Evolutionary conservation across 2,888 invertebrate genomes (phyloP).

Genomic region (Ctena decussata): DNA sequence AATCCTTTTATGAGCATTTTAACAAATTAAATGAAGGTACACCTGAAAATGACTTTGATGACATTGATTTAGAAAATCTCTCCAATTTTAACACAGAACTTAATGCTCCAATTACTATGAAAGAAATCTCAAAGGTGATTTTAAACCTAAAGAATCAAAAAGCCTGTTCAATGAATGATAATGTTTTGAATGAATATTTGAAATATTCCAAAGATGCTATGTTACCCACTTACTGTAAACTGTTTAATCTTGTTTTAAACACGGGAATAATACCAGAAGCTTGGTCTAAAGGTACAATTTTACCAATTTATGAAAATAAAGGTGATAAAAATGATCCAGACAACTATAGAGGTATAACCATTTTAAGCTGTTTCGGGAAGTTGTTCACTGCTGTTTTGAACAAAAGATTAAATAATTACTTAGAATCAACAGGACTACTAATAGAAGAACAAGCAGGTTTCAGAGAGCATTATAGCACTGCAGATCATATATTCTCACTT

Average conservation of each 20-base stretch:
- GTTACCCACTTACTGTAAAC: not conserved
- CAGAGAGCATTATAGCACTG: not conserved
- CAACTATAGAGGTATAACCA: too few relatives aligned
- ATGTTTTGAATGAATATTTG: constrained; percentile 7
- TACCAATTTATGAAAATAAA: not conserved
- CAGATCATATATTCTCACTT: not conserved
- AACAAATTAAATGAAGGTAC: not conserved
- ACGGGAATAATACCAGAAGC: not conserved
- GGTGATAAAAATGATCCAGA: not conserved
- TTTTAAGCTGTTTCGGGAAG: constrained; percentile 5
- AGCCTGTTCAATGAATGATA: not conserved
- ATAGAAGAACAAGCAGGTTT: constrained; percentile 1
- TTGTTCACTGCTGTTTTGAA: not conserved
- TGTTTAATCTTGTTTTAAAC: constrained; percentile 4
- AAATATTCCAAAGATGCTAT: not conserved
- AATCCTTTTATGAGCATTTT: constrained; percentile 8
- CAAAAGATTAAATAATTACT: too few relatives aligned
- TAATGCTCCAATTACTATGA: not conserved
- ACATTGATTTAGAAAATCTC: not conserved
- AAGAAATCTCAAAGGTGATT: not conserved
- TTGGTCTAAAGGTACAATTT: too few relatives aligned
- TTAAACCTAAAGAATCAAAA: not conserved
- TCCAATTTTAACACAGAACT: not conserved
- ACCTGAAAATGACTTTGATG: not conserved
- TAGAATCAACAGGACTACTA: too few relatives aligned